Evolutionary conservation across 1,140 invertebrate genomes (phyloP).

Genomic region (Brachionus paranguensis): DNA sequence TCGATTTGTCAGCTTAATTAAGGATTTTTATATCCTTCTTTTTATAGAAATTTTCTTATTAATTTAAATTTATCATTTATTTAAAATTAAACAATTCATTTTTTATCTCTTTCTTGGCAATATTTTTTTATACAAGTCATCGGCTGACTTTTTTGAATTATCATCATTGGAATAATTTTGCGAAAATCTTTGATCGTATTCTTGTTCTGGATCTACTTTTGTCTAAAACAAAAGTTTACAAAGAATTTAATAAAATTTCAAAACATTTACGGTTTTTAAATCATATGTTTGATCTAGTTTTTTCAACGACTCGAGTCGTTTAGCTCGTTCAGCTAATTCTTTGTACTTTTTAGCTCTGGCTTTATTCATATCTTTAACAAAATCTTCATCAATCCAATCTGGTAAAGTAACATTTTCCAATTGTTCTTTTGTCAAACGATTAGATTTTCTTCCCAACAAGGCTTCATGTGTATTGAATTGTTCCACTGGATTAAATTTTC

Average conservation of each 20-base stretch:
- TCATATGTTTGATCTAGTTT: constrained; percentile 38
- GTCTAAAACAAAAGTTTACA: not conserved
- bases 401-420: constrained; percentile 56
- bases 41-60: not conserved
- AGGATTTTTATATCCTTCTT: constrained; percentile 9
- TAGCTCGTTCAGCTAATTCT: constrained; percentile 22
- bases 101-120: constrained; percentile 6
- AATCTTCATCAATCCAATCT: constrained; percentile 40
- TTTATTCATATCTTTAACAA: constrained; percentile 40
- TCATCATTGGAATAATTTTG: constrained; percentile 28
- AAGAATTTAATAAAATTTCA: not conserved
- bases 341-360: constrained; percentile 26
- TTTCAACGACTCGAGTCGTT: constrained; percentile 24
- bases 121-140: not conserved
- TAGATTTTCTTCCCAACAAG: constrained; percentile 64
- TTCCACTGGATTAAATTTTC: constrained; percentile 67
- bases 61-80: not conserved
- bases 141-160: not conserved
- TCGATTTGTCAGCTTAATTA: not conserved
- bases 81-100: not conserved
- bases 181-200: constrained; percentile 23
- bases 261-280: not conserved
- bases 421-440: constrained; percentile 63
- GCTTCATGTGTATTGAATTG: constrained; percentile 69
- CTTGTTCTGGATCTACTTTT: constrained; percentile 24